A percentile compares a stretch with the other conserved stretches of the same genome.
phyloP scores from a whole-genome alignment of 2,888 invertebrate genomes.

The Ctena decussata region DNA sequence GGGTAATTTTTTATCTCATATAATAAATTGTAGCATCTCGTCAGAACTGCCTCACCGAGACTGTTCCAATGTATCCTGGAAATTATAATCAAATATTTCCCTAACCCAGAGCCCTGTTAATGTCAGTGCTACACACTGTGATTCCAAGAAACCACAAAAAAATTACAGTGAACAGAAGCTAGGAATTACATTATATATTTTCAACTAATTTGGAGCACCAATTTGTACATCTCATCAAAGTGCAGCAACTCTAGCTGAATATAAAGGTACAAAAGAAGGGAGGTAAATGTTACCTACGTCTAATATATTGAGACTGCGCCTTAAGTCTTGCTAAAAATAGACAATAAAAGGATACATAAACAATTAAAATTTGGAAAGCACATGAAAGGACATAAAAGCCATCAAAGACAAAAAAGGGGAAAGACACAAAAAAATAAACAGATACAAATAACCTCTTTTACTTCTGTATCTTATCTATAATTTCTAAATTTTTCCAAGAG shows the following conservation, averaged over 20 bases:
- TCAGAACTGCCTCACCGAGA: too few species aligned
- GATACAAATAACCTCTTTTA: background rate
- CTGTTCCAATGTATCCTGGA: too few species aligned
- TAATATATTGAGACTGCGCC: conserved; percentile 5
- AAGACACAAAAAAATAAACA: background rate
- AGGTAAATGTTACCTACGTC: conserved; percentile 3
- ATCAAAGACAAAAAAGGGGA: background rate
- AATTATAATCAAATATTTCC: too few species aligned
- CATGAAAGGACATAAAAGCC: background rate
- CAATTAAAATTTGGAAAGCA: background rate
- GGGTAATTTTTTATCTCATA: too few species aligned
- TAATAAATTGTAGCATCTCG: too few species aligned
- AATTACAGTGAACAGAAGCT: background rate
- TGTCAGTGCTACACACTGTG: background rate
- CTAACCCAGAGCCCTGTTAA: too few species aligned
- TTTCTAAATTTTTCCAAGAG: too few species aligned
- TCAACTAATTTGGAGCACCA: background rate
- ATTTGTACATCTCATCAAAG: background rate
- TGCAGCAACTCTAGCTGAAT: background rate
- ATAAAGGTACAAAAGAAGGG: background rate
- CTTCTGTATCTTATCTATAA: too few species aligned
- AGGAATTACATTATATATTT: background rate
- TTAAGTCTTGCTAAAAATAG: conserved; percentile 12
- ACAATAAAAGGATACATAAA: background rate
- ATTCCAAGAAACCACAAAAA: background rate